Percentiles rank a stretch among this genome's conserved stretches.
Evolutionary conservation across 2,797 vertebrate genomes (phyloP).

Genomic region (Psittacula echo): DNA sequence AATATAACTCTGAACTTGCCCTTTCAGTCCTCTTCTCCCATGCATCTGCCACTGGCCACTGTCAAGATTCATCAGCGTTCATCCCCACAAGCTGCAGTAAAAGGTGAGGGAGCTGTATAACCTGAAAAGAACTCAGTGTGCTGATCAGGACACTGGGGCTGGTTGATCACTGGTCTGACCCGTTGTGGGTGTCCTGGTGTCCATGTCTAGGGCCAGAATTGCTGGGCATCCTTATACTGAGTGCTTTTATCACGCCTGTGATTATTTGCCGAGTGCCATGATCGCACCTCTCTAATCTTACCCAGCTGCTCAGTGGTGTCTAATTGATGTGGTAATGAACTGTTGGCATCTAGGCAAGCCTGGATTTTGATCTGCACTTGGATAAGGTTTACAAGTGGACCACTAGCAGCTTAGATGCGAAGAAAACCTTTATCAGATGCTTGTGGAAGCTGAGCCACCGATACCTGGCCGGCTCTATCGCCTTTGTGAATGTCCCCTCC

Average conservation of each 20-base stretch:
- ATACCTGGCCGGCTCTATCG: not conserved
- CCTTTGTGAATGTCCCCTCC: constrained; percentile 3
- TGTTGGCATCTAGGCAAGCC: not conserved
- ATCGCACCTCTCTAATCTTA: not conserved
- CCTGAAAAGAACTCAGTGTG: not conserved
- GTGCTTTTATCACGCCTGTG: not conserved
- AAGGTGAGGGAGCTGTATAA: not conserved
- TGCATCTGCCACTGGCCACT: not conserved
- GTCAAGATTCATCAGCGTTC: not conserved
- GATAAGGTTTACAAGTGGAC: constrained; percentile 59
- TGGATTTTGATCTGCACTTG: constrained; percentile 59
- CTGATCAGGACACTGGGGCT: not conserved
- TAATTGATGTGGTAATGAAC: not conserved
- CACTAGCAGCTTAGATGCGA: constrained; percentile 7
- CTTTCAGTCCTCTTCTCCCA: not conserved
- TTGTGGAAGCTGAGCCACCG: constrained; percentile 54
- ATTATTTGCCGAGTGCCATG: not conserved
- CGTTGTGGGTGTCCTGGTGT: too few relatives aligned
- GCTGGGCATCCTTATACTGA: not conserved
- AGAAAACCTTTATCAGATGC: constrained; percentile 43
- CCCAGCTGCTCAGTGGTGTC: not conserved
- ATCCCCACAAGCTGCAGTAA: not conserved
- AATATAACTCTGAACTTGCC: not conserved
- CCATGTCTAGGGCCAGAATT: not conserved
- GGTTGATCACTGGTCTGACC: not conserved